Evolutionary conservation across 1,140 invertebrate genomes (phyloP).

Genomic region (Ctenoplectra terminalis): DNA sequence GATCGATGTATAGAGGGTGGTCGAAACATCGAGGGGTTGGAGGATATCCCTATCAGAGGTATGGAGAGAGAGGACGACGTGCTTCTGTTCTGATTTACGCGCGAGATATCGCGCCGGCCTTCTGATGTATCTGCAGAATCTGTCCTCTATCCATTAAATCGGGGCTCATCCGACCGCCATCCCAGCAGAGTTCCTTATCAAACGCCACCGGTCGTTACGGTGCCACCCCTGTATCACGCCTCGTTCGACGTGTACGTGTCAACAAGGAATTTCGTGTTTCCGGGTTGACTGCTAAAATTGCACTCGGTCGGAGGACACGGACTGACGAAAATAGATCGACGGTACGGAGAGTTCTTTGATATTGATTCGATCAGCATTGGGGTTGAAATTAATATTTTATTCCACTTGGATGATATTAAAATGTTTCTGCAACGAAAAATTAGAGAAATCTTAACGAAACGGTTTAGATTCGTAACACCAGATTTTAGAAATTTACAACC

Average conservation of each 20-base stretch:
- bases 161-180: conserved; percentile 64
- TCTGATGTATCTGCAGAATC: conserved; percentile 80
- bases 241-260: conserved; percentile 54
- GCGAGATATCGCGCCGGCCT: conserved; percentile 73
- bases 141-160: conserved; percentile 80
- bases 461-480: too few species aligned
- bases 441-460: too few species aligned
- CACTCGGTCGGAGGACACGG: neutral
- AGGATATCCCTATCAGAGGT: conserved; percentile 41
- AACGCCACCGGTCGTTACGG: conserved; percentile 57
- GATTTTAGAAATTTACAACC: neutral
- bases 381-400: too few species aligned
- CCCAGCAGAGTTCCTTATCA: conserved; percentile 61
- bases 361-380: neutral
- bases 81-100: conserved; percentile 75
- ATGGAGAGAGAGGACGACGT: conserved; percentile 67
- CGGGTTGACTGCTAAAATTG: conserved; percentile 7
- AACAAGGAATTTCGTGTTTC: conserved; percentile 60
- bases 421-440: too few species aligned
- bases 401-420: too few species aligned
- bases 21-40: conserved; percentile 20
- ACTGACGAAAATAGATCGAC: neutral
- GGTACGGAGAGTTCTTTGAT: neutral
- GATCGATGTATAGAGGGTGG: conserved; percentile 38
- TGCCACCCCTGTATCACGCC: conserved; percentile 17